Percentiles rank a stretch among this genome's conserved stretches.
Conservation (phyloP, 2,113 vertebrate species). For the Ptychochromis oligacanthus region DNA sequence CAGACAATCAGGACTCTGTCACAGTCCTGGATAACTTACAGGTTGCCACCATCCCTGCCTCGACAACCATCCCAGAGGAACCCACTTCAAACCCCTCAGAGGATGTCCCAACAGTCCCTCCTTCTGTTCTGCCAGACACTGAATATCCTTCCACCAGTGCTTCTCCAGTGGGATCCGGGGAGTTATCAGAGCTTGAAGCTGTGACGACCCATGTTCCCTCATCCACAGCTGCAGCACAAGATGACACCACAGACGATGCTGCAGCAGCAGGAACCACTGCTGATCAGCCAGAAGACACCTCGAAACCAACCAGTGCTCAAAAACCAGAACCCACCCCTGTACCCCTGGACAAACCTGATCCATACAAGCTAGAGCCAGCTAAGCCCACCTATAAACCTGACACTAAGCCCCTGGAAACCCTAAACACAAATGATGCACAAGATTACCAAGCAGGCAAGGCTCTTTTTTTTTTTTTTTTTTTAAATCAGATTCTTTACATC, state of each 20-base stretch:
- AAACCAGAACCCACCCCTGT: slow-evolving; percentile 7
- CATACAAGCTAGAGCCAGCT: neutral
- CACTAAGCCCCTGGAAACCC: slow-evolving; percentile 47
- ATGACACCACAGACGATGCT: neutral
- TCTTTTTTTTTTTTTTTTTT: neutral
- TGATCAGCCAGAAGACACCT: neutral
- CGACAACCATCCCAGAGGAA: neutral
- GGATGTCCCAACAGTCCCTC: neutral
- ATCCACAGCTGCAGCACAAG: neutral
- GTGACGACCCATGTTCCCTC: neutral
- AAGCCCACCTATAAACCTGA: slow-evolving; percentile 43
- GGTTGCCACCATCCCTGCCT: neutral
- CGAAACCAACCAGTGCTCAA: neutral
- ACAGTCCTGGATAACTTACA: slow-evolving; percentile 6
- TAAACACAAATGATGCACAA: slow-evolving; percentile 4
- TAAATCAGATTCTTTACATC: neutral
- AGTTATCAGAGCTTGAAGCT: neutral
- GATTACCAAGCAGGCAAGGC: slow-evolving; percentile 73
- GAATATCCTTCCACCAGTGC: neutral
- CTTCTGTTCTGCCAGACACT: neutral
- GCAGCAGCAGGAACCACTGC: neutral
- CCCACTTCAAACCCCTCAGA: neutral
- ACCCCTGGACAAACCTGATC: slow-evolving; percentile 27
- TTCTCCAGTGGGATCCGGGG: neutral
- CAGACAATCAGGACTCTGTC: neutral